A percentile compares a stretch with the other conserved stretches of the same genome.
phyloP scores from a whole-genome alignment of 2,113 vertebrate genomes.

The Phaethornis superciliosus region DNA sequence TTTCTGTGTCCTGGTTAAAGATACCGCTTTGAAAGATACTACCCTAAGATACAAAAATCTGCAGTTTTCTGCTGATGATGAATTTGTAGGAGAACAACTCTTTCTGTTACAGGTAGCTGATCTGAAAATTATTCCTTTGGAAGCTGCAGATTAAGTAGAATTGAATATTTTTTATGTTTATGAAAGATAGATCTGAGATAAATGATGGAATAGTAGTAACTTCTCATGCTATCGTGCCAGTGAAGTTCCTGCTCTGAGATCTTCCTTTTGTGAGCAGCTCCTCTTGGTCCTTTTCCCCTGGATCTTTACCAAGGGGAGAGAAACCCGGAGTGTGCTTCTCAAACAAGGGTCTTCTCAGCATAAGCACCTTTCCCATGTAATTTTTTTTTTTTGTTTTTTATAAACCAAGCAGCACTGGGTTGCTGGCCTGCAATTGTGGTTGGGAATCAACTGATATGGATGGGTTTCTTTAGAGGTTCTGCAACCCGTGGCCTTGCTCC shows the following conservation, averaged over 20 bases:
- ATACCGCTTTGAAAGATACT: not conserved
- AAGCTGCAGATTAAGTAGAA: not conserved
- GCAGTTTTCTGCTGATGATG: not conserved
- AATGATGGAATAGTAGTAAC: rapidly evolving
- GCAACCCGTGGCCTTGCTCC: not conserved
- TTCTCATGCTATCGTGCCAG: no score
- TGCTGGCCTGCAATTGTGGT: not conserved
- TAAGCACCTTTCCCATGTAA: not conserved
- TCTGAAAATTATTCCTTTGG: not conserved
- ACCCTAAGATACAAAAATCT: conserved; percentile 21
- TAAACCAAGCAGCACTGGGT: not conserved
- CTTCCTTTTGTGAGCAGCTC: not conserved
- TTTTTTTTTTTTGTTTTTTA: no score
- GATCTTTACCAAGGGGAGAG: not conserved
- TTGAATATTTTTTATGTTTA: not conserved
- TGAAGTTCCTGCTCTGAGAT: no score
- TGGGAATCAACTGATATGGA: not conserved
- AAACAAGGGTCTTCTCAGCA: not conserved
- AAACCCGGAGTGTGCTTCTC: not conserved
- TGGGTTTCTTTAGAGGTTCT: not conserved
- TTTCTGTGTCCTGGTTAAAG: not conserved
- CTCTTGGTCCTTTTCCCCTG: not conserved
- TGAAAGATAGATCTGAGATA: not conserved
- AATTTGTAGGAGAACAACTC: not conserved
- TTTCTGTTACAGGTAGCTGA: not conserved